phyloP scores from a whole-genome alignment of 2,888 invertebrate genomes.

The Apotomis betuletana region DNA sequence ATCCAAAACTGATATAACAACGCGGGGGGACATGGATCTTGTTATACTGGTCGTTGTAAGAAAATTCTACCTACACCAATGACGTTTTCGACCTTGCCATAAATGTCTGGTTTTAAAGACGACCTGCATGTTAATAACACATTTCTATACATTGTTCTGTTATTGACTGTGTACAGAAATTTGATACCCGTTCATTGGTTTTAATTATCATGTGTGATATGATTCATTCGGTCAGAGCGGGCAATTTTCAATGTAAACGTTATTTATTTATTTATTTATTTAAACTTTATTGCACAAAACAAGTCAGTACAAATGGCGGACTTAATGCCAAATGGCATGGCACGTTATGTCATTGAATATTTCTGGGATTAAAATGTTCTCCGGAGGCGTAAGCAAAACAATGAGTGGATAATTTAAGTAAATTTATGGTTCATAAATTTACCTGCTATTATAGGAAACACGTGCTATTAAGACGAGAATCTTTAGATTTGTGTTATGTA shows the following conservation, averaged over 20 bases:
- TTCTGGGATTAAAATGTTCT: conserved; percentile 5
- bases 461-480: not conserved
- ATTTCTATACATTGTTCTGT: conserved; percentile 28
- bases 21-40: conserved; percentile 43
- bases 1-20: conserved; percentile 1
- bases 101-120: conserved; percentile 47
- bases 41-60: conserved; percentile 45
- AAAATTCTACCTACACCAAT: conserved; percentile 46
- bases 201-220: conserved; percentile 30
- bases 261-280: too few species aligned
- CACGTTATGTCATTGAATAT: conserved; percentile 29
- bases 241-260: conserved; percentile 11
- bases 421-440: not conserved
- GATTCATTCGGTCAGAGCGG: conserved; percentile 26
- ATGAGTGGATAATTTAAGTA: not conserved
- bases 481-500: too few species aligned
- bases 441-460: not conserved
- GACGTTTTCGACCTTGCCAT: conserved; percentile 52
- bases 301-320: too few species aligned
- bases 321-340: too few species aligned
- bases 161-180: conserved; percentile 21
- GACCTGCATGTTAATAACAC: conserved; percentile 35
- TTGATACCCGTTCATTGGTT: conserved; percentile 22
- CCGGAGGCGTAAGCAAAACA: not conserved
- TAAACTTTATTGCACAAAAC: too few species aligned